A percentile compares a stretch with the other conserved stretches of the same genome.
Evolutionary conservation across 2,113 vertebrate genomes (phyloP).

Genomic region (Gambusia holbrooki): DNA sequence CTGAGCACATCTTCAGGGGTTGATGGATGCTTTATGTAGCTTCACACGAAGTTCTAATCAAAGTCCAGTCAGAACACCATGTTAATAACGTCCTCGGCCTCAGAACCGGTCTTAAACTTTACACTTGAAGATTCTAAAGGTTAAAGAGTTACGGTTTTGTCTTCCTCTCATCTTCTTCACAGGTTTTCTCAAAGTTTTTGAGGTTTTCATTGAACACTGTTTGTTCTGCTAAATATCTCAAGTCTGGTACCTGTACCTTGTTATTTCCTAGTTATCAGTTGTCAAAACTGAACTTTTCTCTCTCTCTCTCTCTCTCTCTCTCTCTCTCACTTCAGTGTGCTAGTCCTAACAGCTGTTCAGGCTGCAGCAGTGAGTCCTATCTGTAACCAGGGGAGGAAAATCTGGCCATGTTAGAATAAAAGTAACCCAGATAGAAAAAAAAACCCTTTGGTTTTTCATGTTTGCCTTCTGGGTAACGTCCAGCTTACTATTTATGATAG

Average conservation of each 20-base stretch:
- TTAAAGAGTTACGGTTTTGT: not conserved
- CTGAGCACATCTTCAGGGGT: not conserved
- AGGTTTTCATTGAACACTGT: not conserved
- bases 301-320: too few relatives aligned
- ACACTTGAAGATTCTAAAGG: not conserved
- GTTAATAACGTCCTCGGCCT: slow-evolving; percentile 28
- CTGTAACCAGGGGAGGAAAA: too few relatives aligned
- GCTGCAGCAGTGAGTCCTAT: too few relatives aligned
- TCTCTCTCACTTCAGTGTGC: too few relatives aligned
- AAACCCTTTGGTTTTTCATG: too few relatives aligned
- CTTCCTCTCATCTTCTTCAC: too few relatives aligned
- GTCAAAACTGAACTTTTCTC: too few relatives aligned
- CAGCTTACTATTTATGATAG: too few relatives aligned
- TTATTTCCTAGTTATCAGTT: not conserved
- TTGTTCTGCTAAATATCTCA: not conserved
- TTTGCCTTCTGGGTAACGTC: too few relatives aligned
- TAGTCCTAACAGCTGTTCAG: too few relatives aligned
- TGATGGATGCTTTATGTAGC: slow-evolving; percentile 33
- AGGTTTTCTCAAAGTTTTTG: not conserved
- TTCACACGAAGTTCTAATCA: slow-evolving; percentile 33
- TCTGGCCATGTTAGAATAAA: too few relatives aligned
- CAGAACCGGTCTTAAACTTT: not conserved
- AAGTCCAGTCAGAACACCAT: slow-evolving; percentile 26
- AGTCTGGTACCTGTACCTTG: not conserved
- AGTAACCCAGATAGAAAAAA: too few relatives aligned